Base-by-base conservation (phyloP, 2,888 invertebrate species). In the Abrostola triplasia region DNA sequence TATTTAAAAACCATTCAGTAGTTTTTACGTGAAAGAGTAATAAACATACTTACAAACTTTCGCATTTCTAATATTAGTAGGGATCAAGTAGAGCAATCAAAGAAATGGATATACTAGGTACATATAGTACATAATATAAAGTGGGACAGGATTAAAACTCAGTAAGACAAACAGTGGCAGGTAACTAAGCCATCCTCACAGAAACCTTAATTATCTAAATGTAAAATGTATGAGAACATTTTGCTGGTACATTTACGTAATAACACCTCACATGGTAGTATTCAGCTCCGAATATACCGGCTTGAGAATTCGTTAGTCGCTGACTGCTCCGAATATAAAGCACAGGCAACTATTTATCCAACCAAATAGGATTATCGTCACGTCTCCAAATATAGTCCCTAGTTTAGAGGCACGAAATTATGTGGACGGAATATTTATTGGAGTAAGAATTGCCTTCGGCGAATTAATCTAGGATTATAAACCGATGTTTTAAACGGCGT, bases 371-470 rank as follows among this genome's bases (percentile, higher is more conserved):
- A 79, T 77, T 69, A 76, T 66, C 42, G 51, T 76, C 79, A 77
- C 77, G 74, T 69, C 59, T 58, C 44, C 48, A 67, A 59, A 70
- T 77, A 67, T 55, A 76, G 48, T 58, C 41, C 57, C 50, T 51
- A 60, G 64, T 68, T 65, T 65, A 56, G 57, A 55, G 59, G 60
- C 59, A 55, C 38, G 51, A 53, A 48, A 64, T 58, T 64, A 60
- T 65, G 61, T 57, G 62, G 12, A 8, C 58, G 69, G 70, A 79
- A 79, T 76, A 76, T 73, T 79, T 64, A 67, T 67, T 71, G 38
- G n/a, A 59, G 56, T 57, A 53, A 56, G 53, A 64, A 75, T 75
- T 54, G 47, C 47, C 65, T 44, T 59, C 56, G 12, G 49, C 12
- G 52, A 54, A 58, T 60, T 48, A 40, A 11, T 10, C 54, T 48